Base-by-base conservation (phyloP, 1,140 invertebrate species). In the Nasonia vitripennis region DNA sequence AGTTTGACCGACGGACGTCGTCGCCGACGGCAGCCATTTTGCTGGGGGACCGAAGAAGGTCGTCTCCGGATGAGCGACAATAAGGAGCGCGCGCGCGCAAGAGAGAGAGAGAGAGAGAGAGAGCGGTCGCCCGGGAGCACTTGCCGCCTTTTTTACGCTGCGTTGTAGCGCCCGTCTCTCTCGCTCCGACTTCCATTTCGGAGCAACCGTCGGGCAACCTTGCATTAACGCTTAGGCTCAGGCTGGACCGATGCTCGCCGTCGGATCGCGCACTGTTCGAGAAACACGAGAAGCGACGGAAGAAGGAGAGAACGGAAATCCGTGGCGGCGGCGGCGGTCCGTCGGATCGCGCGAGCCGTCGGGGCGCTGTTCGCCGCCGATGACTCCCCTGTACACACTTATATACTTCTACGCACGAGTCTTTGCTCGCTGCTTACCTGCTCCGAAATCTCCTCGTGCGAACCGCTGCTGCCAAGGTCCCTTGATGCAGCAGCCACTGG, bases 1-100 rank as follows among this genome's bases (percentile, higher is more conserved):
- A 48, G 37, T 45, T 77, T 77, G 79, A 68, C 78, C 41, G 78
- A 80, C 82, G 82, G 83, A 74, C 68, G 51, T 45, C 83, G 83
- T 79, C 67, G 73, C 77, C 75, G 62, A 84, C 70, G 83, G 77
- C 78, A 85, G 83, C 83, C 83, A 85, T 85, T 85, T 85, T 85
- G 83, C 77, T 62, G 41, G 48, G 34, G 48, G 31, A 34, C 74
- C 41, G 41, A 41, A 11, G 34, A 37, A 37, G 20, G 11, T 7
- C 75, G 27, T 41, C 62, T 34, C 14, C 23, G 51, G 34, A 11
- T 34, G 70, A 34, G 27, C 70, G 70, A 73, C 70, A 34, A 70
- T 4, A 45, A 75, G 31, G 10, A 78, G 20, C 55, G 75, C 79
- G 70, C 74, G 11, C 27, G 27, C 27, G 0, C n/a, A n/a, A n/a